Percentiles rank a stretch among this genome's conserved stretches.
These are phyloP conservation scores for Mesoligia furuncula DNA, from an alignment of 2,888 invertebrate genomes.

Conservation along the genomic window DNA sequence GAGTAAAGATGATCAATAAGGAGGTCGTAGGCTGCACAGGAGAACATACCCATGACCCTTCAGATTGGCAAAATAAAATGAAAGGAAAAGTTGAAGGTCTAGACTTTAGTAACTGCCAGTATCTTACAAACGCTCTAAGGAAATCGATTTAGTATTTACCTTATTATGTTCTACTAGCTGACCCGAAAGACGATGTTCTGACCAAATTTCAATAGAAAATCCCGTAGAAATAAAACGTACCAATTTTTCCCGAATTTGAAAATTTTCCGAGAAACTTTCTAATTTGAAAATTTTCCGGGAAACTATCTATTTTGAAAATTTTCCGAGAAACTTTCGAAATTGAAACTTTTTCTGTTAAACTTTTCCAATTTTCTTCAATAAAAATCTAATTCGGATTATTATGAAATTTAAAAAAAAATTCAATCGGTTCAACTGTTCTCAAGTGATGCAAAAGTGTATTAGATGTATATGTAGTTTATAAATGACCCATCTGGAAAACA, in stretches of 20 bases:
- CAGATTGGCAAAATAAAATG: slow-evolving; percentile 5
- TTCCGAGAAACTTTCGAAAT: too few relatives aligned
- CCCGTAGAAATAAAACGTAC: neutral
- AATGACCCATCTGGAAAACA: neutral
- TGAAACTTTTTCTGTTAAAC: too few relatives aligned
- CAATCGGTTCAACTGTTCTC: neutral
- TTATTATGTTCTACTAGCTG: neutral
- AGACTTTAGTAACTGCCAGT: slow-evolving; percentile 1
- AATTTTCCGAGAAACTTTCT: neutral
- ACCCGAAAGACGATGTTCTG: neutral
- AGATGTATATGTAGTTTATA: neutral
- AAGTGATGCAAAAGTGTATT: neutral
- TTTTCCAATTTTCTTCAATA: too few relatives aligned
- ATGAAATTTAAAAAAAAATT: neutral
- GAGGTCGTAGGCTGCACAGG: slow-evolving; percentile 60
- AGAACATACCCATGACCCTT: slow-evolving; percentile 66
- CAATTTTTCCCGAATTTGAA: neutral
- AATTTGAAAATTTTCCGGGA: neutral
- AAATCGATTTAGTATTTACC: slow-evolving; percentile 12
- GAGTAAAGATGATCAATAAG: slow-evolving; percentile 72
- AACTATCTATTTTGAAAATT: neutral
- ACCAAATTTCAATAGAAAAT: neutral
- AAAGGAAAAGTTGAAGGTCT: neutral
- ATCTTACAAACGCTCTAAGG: neutral
- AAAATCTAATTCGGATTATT: neutral